Evolutionary conservation across 2,113 vertebrate species (phyloP).

Genomic region (Laticauda colubrina): DNA sequence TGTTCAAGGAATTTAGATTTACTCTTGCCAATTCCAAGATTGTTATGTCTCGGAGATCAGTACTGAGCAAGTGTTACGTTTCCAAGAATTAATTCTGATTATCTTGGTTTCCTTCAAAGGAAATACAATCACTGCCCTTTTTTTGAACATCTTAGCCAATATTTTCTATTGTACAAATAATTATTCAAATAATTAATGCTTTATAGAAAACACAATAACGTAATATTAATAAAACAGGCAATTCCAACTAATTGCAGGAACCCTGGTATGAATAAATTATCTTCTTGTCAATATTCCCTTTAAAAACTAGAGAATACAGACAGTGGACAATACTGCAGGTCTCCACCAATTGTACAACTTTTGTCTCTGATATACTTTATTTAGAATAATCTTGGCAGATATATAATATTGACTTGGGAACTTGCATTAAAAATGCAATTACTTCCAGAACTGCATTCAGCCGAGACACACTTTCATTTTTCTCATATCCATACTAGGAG

Average conservation of each 20-base stretch:
- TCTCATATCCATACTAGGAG: neutral
- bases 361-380: neutral
- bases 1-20: neutral
- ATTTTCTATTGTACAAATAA: neutral
- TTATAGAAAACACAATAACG: neutral
- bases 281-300: neutral
- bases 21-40: neutral
- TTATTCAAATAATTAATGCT: neutral
- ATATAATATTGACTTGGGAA: conserved; percentile 7
- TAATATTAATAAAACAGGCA: neutral
- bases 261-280: neutral
- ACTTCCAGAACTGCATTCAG: neutral
- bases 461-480: neutral
- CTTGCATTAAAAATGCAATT: neutral
- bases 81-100: neutral
- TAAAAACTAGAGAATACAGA: neutral
- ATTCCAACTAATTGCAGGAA: neutral
- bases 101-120: neutral
- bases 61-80: neutral
- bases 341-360: neutral
- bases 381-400: conserved; percentile 1
- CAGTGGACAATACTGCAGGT: neutral
- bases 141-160: neutral
- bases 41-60: neutral
- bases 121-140: neutral